Conservation (phyloP, 2,797 vertebrate genomes). For the Macropus fuliginosus region DNA sequence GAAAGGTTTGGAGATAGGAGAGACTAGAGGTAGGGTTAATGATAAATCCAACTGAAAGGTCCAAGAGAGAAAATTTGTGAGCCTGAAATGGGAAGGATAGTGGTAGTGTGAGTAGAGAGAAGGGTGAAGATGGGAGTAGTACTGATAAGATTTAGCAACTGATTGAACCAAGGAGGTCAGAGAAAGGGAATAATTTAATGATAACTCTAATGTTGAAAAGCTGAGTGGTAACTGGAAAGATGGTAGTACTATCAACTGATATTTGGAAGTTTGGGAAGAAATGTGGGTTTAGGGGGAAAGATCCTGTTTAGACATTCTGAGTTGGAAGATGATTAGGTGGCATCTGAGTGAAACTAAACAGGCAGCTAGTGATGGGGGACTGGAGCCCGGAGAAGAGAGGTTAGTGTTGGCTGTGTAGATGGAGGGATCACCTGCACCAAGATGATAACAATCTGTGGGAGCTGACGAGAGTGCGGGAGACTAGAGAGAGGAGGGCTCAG, state of each 20-base stretch:
- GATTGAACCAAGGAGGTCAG: background rate
- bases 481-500: too few species aligned
- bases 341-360: too few species aligned
- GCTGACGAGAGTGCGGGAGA: too few species aligned
- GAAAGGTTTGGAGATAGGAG: background rate
- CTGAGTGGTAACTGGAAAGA: background rate
- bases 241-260: background rate
- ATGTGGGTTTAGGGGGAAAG: too few species aligned
- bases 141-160: background rate
- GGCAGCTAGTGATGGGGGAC: too few species aligned
- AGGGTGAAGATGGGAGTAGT: background rate
- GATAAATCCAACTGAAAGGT: background rate
- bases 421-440: too few species aligned
- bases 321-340: too few species aligned
- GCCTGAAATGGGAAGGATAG: background rate
- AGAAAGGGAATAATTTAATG: background rate
- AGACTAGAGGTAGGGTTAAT: background rate
- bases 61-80: background rate
- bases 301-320: too few species aligned
- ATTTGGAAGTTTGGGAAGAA: too few species aligned
- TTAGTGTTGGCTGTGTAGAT: too few species aligned
- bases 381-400: too few species aligned
- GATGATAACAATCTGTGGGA: too few species aligned
- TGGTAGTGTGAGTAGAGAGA: background rate
- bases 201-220: background rate